Percentiles rank a stretch among this genome's conserved stretches.
phyloP scores from a whole-genome alignment of 2,888 invertebrate genomes.

The Colostygia pectinataria region DNA sequence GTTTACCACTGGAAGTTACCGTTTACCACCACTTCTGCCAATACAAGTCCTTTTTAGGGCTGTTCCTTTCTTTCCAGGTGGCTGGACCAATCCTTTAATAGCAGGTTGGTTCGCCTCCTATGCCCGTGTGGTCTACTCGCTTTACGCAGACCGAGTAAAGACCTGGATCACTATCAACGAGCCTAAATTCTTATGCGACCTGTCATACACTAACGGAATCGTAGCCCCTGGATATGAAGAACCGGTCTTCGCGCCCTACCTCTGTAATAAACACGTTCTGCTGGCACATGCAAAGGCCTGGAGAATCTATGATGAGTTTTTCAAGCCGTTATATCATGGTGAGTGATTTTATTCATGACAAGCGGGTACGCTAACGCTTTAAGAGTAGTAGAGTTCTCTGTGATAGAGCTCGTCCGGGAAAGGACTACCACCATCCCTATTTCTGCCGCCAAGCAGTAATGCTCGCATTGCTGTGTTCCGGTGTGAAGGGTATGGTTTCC shows the following conservation, averaged over 20 bases:
- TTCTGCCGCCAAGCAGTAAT: no score
- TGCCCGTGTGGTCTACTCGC: slow-evolving; percentile 75
- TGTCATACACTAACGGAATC: slow-evolving; percentile 60
- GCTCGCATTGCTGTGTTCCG: no score
- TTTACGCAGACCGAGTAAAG: slow-evolving; percentile 83
- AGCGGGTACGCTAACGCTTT: no score
- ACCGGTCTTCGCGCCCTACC: slow-evolving; percentile 63
- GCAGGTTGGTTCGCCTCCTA: slow-evolving; percentile 84
- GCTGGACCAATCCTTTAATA: slow-evolving; percentile 78
- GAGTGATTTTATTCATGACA: no score
- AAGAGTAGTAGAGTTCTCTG: no score
- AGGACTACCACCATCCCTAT: no score
- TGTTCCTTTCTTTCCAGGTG: slow-evolving; percentile 57
- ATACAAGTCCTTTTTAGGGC: no score
- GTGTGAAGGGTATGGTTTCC: no score
- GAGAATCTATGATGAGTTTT: slow-evolving; percentile 83
- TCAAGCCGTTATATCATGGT: slow-evolving; percentile 75
- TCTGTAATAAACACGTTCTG: slow-evolving; percentile 85
- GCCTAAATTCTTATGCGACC: slow-evolving; percentile 71
- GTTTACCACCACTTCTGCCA: no score
- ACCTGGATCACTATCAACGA: slow-evolving; percentile 89
- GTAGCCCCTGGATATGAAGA: slow-evolving; percentile 55
- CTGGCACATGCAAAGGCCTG: slow-evolving; percentile 86
- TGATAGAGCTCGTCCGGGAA: no score
- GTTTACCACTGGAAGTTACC: no score